Base-by-base conservation (phyloP, 2,888 invertebrate genomes). In the Tipula confusa region DNA sequence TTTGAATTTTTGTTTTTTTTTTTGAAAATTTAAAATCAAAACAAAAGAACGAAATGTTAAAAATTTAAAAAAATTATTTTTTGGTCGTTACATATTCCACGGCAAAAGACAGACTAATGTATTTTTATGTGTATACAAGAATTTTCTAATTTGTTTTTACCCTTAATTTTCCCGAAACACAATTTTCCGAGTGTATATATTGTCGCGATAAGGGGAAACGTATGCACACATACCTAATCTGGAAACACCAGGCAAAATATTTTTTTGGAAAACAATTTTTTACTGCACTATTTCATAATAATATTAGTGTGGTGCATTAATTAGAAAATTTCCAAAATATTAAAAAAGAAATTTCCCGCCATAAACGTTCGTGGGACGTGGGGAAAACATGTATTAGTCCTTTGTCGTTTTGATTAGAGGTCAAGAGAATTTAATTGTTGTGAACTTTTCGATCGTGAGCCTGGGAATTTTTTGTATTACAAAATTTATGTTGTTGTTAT, bases 11-110 rank as follows among this genome's bases (percentile, higher is more conserved):
- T 38, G 38, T 7, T 13, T 9, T 7, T 18, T 33, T 43, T 24
- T 64, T 64, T 18, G 7, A 64, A 24, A 64, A 64, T 64, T 64
- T 9, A 24, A 64, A 64, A 64, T 64, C 64, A 64, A n/a, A 64
- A 64, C 24, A 64, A 64, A 31, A n/a, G n/a, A 64, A 64, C 64
- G 64, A 64, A 64, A 64, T 24, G 64, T 24, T 18, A 64, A 64
- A 64, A 64, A 7, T 24, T 15, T 24, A 24, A 64, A 64, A 24
- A 9, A n/a, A n/a, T n/a, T n/a, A n/a, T n/a, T 33, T 64, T 38
- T 64, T 64, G 2, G 64, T 64, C 64, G 64, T 64, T 64, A 64
- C 64, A 64, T 64, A 64, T 64, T 64, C 64, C 64, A 64, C 64
- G 64, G 24, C 24, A 18, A 7, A 64, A 24, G 24, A 64, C 24